Evolutionary conservation across 1,140 invertebrate species (phyloP).

Genomic region (Antheraea mylitta): DNA sequence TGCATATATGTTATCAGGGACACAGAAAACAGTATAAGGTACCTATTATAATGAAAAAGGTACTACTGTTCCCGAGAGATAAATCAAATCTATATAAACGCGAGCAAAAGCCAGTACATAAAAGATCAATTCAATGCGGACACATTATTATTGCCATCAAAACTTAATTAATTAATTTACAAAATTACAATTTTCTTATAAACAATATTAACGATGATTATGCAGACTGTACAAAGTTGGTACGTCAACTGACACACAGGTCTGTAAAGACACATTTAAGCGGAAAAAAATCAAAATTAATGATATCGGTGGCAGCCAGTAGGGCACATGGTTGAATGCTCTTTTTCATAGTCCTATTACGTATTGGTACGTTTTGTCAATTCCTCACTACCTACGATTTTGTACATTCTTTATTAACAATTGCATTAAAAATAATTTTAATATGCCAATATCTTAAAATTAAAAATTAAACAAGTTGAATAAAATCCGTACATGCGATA

Average conservation of each 20-base stretch:
- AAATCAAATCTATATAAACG: too few species aligned
- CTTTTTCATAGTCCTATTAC: conserved; percentile 34
- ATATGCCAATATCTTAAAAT: too few species aligned
- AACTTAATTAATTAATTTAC: neutral
- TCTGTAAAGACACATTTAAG: conserved; percentile 74
- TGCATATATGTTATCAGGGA: too few species aligned
- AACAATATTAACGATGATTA: neutral
- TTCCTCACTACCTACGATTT: neutral
- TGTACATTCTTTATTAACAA: neutral
- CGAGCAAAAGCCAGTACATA: too few species aligned
- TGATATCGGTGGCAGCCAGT: conserved; percentile 70
- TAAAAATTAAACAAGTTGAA: too few species aligned
- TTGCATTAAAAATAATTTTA: too few species aligned
- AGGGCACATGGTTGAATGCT: conserved; percentile 61
- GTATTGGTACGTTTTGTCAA: neutral
- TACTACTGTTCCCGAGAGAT: too few species aligned
- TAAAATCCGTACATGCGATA: too few species aligned
- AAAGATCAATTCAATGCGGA: too few species aligned
- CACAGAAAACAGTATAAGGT: too few species aligned
- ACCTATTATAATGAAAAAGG: too few species aligned
- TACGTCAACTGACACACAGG: conserved; percentile 63
- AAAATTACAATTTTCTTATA: neutral
- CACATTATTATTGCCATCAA: too few species aligned
- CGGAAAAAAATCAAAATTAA: conserved; percentile 76
- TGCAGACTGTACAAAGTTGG: conserved; percentile 48